These are phyloP conservation scores for Pristis pectinata DNA, from an alignment of 2,797 vertebrate genomes.

Conservation along the genomic window DNA sequence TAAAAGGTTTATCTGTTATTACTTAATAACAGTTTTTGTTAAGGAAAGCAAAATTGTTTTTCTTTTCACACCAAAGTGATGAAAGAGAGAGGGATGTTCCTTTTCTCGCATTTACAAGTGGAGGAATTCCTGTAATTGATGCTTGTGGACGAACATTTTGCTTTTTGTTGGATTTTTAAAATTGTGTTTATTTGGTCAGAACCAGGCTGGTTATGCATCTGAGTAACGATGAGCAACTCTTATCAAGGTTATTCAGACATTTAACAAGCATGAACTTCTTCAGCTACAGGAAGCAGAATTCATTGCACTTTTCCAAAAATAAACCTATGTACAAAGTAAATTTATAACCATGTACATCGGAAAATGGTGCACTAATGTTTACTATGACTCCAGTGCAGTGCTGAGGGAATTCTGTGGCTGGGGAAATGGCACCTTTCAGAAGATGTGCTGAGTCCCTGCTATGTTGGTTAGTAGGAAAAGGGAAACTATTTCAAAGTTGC, in stretches of 20 bases:
- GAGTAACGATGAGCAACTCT: neutral
- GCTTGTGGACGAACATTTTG: neutral
- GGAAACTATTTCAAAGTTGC: too few species aligned
- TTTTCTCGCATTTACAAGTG: neutral
- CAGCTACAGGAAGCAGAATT: neutral
- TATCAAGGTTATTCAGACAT: neutral
- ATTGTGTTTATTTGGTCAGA: neutral
- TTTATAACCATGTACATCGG: neutral
- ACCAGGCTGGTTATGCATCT: neutral
- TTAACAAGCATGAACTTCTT: neutral
- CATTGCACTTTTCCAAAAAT: too few species aligned
- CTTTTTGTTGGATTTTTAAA: neutral
- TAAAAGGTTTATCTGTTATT: neutral
- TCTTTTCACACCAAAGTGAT: neutral
- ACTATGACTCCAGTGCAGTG: too few species aligned
- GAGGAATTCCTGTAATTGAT: neutral
- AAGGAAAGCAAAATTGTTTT: neutral
- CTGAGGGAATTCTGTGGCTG: too few species aligned
- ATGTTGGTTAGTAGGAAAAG: too few species aligned
- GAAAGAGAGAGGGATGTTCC: neutral
- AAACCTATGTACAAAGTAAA: neutral
- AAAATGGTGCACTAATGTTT: neutral
- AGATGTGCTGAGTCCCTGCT: too few species aligned
- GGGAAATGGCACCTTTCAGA: too few species aligned
- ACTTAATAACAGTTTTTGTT: neutral